Evolutionary conservation across 2,797 vertebrate species (phyloP).

Genomic region (Macroramphosus scolopax): DNA sequence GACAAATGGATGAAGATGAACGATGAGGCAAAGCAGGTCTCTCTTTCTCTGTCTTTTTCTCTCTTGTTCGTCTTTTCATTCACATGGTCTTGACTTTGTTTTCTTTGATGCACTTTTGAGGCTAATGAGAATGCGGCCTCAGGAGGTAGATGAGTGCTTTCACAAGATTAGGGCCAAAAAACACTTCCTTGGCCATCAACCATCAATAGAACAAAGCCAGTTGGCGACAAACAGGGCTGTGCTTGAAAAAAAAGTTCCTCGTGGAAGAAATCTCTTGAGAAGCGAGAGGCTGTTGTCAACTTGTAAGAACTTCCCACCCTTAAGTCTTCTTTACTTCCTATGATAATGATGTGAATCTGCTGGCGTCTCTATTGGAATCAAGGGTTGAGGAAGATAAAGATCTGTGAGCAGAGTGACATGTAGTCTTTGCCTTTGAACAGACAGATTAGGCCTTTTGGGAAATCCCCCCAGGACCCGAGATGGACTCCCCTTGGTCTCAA

Average conservation of each 20-base stretch:
- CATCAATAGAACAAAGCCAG: slow-evolving; percentile 48
- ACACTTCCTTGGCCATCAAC: slow-evolving; percentile 49
- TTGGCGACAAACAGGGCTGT: slow-evolving; percentile 37
- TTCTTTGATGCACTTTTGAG: slow-evolving; percentile 58
- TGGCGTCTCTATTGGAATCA: slow-evolving; percentile 36
- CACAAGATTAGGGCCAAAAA: slow-evolving; percentile 54
- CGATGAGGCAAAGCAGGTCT: slow-evolving; percentile 45
- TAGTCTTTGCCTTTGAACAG: slow-evolving; percentile 60
- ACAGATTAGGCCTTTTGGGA: slow-evolving; percentile 45
- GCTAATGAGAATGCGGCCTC: slow-evolving; percentile 53
- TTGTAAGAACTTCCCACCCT: slow-evolving; percentile 35
- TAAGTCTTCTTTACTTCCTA: slow-evolving; percentile 31
- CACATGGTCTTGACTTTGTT: slow-evolving; percentile 47
- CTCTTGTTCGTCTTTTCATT: slow-evolving; percentile 35
- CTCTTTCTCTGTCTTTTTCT: slow-evolving; percentile 18
- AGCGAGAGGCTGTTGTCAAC: slow-evolving; percentile 19
- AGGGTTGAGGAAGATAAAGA: slow-evolving; percentile 37
- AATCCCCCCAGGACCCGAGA: slow-evolving; percentile 46
- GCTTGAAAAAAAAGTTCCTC: slow-evolving; percentile 13
- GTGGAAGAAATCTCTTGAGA: slow-evolving; percentile 30
- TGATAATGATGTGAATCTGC: slow-evolving; percentile 46
- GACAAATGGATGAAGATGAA: slow-evolving; percentile 64
- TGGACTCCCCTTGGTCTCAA: slow-evolving; percentile 75
- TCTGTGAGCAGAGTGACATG: slow-evolving; percentile 55
- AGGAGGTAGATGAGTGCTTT: slow-evolving; percentile 48